These are phyloP conservation scores for Setophaga petechia DNA, from an alignment of 2,113 vertebrate genomes.

Conservation along the genomic window DNA sequence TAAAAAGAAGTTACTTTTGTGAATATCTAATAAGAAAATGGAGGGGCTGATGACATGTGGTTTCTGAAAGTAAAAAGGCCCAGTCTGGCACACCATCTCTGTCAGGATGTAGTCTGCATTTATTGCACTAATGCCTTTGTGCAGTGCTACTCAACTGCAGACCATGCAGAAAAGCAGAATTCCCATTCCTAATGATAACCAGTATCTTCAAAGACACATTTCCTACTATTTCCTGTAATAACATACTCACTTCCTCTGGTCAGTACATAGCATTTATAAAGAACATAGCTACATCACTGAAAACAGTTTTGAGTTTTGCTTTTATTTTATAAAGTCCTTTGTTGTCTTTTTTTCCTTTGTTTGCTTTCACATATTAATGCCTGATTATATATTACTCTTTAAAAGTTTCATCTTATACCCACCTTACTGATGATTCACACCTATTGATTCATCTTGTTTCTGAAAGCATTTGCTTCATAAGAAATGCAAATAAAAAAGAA, in stretches of 20 bases:
- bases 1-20: neutral
- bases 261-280: neutral
- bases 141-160: neutral
- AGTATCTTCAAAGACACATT: neutral
- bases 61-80: neutral
- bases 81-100: neutral
- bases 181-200: neutral
- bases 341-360: neutral
- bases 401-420: neutral
- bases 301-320: neutral
- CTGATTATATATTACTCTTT: neutral
- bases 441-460: conserved; percentile 1
- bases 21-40: neutral
- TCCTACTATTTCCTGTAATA: neutral
- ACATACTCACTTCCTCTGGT: neutral
- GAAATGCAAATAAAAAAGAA: neutral
- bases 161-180: neutral
- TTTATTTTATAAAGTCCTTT: neutral
- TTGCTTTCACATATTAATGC: neutral
- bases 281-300: neutral
- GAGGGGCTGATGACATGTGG: neutral
- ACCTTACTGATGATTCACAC: neutral
- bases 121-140: neutral
- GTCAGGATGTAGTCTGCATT: neutral
- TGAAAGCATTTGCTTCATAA: conserved; percentile 15